Base-by-base conservation (phyloP, 37 sponge, comb jelly and placozoan genomes). In the Axinella damicornis region DNA sequence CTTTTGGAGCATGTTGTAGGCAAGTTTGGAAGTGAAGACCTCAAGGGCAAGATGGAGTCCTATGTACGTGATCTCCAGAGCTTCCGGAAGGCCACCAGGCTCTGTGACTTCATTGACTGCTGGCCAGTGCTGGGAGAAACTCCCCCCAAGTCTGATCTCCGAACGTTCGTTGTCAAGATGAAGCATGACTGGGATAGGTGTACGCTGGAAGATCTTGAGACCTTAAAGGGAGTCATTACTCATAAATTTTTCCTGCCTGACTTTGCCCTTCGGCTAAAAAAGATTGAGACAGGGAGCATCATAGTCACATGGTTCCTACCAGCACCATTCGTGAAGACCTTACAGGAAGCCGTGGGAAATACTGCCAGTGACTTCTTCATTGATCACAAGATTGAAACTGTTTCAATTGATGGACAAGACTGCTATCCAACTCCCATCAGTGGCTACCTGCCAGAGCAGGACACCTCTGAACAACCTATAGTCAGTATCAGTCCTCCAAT, bases 61-160 rank as follows among this genome's bases (percentile, higher is more conserved):
- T 61, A 61, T 14, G 63, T 14, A 27, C 27, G 5, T 27, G 63
- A 61, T 27, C n/a, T 61, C 27, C 27, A 61, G 63, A 14, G 5
- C n/a, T 61, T 61, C 13, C 2, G n/a, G 5, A 27, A 61, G 63
- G 63, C n/a, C 27, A 61, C 63, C 27, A 61, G 63, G 27, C 12
- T 61, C 27, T 61, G 63, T 61, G 63, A 61, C 63, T 61, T 61
- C 63, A n/a, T 61, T 5, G 13, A 11, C 63, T 61, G 63, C 63
- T 61, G 63, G 63, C 63, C 63, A 27, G 63, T 61, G 63, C 4
- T 5, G 11, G 63, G 63, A 61, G 27, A 61, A 27, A 61, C 63
- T 61, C 63, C 63, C 11, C 63, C 63, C 5, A 27, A 27, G 27
- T 6, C 4, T 6, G 27, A 61, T 14, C 63, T 61, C 12, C 2